Conservation (phyloP, 64 coral and sea anemone species). For the Dendronephthya gigantea region DNA sequence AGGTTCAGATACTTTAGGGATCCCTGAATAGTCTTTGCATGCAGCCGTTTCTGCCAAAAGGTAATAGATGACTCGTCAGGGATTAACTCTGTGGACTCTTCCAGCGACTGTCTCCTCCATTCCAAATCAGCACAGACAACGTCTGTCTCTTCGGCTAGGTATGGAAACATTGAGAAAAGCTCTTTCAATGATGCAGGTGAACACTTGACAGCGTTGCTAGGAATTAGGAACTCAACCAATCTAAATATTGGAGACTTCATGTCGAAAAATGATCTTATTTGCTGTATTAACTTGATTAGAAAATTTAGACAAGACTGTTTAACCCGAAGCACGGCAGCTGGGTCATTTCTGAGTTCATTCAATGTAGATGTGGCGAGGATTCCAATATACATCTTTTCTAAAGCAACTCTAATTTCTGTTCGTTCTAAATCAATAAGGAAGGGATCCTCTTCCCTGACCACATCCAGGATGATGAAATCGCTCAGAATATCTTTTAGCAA, state of each 20-base stretch:
- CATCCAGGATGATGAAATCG: neutral
- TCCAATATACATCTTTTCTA: neutral
- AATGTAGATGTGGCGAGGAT: neutral
- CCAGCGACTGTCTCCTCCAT: neutral
- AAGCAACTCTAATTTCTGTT: neutral
- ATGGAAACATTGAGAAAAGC: too few relatives aligned
- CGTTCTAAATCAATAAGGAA: neutral
- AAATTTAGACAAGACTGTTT: neutral
- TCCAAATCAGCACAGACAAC: neutral
- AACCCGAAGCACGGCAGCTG: neutral
- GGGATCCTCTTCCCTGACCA: neutral
- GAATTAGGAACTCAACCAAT: neutral
- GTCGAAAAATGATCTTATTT: neutral
- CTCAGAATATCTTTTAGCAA: neutral
- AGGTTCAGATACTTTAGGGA: neutral
- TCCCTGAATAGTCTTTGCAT: neutral
- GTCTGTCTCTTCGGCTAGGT: too few relatives aligned
- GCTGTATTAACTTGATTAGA: neutral
- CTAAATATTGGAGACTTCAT: neutral
- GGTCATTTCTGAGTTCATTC: neutral
- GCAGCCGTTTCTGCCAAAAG: neutral
- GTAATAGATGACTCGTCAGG: neutral
- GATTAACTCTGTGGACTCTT: neutral
- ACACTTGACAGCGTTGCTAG: neutral
- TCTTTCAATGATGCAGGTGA: too few relatives aligned